Base-by-base conservation (phyloP, 2,888 invertebrate species). In the Rambutsinella grinnellia region DNA sequence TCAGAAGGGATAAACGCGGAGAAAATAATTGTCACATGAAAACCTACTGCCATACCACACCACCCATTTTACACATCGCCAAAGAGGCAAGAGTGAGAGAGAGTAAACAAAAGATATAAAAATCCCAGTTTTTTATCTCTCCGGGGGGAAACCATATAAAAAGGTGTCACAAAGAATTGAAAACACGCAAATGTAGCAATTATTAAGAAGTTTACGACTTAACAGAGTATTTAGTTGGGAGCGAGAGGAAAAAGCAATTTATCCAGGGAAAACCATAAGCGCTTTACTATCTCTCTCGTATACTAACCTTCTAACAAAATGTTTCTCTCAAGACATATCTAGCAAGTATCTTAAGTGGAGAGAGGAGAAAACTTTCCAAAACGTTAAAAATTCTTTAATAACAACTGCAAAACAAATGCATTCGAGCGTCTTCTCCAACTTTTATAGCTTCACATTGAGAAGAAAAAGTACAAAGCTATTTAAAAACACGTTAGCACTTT, bases 1-100 rank as follows among this genome's bases (percentile, higher is more conserved):
- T 49, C n/a, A n/a, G 5, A 17, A 17, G 51, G 19, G 6, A 49
- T 17, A 23, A 65, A 53, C 23, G 54, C 27, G 51, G 24, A 36
- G 53, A 65, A 65, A 65, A 44, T 65, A 53, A 65, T 65, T 65
- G 26, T 53, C 44, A 54, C 53, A 8, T 44, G 65, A 36, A 36
- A 36, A 36, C 36, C 5, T 36, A 8, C 5, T 36, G 36, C 36
- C 36, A 36, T 13, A 36, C 13, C 6, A 5, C 36, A 13, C 36
- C 13, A 36, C 36, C 13, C n/a, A n/a, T 5, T 36, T 8, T 36
- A 36, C 5, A 36, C 36, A 36, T 13, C 6, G 36, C 6, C 36
- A n/a, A n/a, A n/a, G n/a, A n/a, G n/a, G n/a, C n/a, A n/a, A n/a
- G n/a, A n/a, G n/a, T n/a, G n/a, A n/a, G n/a, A n/a, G n/a, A 36